Evolutionary conservation across 2,797 vertebrate genomes (phyloP).

Genomic region (Danio kyathit): DNA sequence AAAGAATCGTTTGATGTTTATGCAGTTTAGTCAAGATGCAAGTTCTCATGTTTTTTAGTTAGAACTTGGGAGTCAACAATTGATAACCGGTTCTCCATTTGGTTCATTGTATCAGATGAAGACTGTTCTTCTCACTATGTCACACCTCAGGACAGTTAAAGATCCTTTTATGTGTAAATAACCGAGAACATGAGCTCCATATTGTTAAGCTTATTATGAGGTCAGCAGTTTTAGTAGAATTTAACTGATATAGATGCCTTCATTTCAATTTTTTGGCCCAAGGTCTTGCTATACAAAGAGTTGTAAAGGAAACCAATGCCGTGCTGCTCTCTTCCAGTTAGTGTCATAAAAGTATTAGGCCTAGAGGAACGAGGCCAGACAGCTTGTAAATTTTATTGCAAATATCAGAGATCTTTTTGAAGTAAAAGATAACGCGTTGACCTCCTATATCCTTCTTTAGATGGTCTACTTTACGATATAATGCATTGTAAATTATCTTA

Average conservation of each 20-base stretch:
- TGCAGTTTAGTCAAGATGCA: conserved; percentile 22
- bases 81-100: conserved; percentile 30
- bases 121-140: conserved; percentile 26
- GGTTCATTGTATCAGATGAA: background rate
- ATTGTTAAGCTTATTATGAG: background rate
- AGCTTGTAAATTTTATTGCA: conserved; percentile 22
- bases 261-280: background rate
- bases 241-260: conserved; percentile 13
- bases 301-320: background rate
- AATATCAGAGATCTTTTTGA: conserved; percentile 34
- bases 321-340: background rate
- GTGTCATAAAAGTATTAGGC: conserved; percentile 6
- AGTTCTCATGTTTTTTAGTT: conserved; percentile 22
- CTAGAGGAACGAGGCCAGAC: background rate
- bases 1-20: conserved; percentile 38
- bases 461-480: background rate
- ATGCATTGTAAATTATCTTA: background rate
- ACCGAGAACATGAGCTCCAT: background rate
- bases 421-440: conserved; percentile 9
- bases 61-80: conserved; percentile 5
- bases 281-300: background rate
- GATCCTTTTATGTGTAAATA: conserved; percentile 12
- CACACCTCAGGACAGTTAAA: conserved; percentile 41
- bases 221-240: conserved; percentile 37
- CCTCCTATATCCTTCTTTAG: background rate